These are phyloP conservation scores for Drosophila nigricruria DNA, from an alignment of 2,888 invertebrate genomes.

Conservation along the genomic window DNA sequence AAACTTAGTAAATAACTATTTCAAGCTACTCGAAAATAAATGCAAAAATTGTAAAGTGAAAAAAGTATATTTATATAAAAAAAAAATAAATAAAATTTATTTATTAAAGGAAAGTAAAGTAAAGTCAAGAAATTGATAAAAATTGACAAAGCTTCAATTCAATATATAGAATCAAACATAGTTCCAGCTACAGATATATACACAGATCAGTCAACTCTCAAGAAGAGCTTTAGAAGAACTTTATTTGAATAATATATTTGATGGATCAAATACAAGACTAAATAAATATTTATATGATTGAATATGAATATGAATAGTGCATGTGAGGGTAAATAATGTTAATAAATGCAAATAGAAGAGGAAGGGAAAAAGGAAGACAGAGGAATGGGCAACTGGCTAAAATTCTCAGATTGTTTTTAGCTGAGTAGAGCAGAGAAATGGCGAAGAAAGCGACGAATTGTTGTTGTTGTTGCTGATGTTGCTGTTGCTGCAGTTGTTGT, in stretches of 20 bases:
- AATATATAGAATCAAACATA: too few relatives aligned
- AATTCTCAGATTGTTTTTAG: conserved; percentile 57
- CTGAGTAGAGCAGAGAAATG: conserved; percentile 51
- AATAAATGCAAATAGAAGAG: conserved; percentile 43
- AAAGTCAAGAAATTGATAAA: too few relatives aligned
- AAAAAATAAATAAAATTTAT: too few relatives aligned
- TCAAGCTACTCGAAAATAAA: too few relatives aligned
- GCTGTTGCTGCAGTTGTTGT: conserved; percentile 27
- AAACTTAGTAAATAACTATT: too few relatives aligned
- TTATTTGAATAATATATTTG: neutral
- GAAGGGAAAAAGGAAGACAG: neutral
- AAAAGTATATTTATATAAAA: too few relatives aligned
- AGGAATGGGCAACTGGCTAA: conserved; percentile 33
- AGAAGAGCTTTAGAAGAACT: neutral
- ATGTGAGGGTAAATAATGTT: conserved; percentile 53
- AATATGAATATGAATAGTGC: conserved; percentile 19
- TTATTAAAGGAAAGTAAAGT: too few relatives aligned
- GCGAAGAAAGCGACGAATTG: conserved; percentile 51
- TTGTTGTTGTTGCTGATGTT: conserved; percentile 24
- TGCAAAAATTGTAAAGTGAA: too few relatives aligned
- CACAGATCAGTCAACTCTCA: neutral
- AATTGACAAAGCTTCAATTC: too few relatives aligned
- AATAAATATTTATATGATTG: neutral
- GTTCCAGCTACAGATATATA: too few relatives aligned
- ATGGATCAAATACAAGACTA: neutral